Base-by-base conservation (phyloP, 2,888 invertebrate species). In the Sepioteuthis lessoniana region DNA sequence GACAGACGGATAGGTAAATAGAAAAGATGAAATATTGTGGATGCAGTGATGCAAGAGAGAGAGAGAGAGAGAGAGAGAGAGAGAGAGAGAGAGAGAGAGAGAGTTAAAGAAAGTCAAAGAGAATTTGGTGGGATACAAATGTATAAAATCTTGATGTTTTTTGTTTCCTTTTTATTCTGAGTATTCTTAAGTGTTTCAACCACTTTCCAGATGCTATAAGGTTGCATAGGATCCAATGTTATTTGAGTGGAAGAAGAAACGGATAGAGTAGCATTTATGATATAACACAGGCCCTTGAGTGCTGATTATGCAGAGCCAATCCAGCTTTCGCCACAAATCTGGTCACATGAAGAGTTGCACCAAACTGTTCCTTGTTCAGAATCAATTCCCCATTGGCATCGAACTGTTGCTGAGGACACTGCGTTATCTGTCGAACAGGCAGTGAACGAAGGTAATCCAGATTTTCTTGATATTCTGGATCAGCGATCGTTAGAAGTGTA, bases 401-500 rank as follows among this genome's bases (percentile, higher is more conserved):
- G 94, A 95, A 94, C n/a, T 95, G 95, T 31, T 94, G 93, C 25
- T 94, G 94, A 4, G 76, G 90, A 21, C 95, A 94, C 90, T 95
- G 95, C 94, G 95, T 95, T 21, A 95, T 94, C 93, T 96, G 95
- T 38, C 97, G 95, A 93, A 96, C 96, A 0, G 96, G 96, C 93
- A 97, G 94, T 21, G 95, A 95, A 91, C 96, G 95, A 13, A 97
- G 95, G 94, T 97, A 96, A 90, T 96, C 96, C 16, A 95, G 95
- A 94, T 96, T 96, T 90, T 95, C 96, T 55, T 96, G 96, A 92
- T 96, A 96, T 35, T 95, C 95, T 0, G 97, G 97, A 97, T 98
- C 98, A 0, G 98, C 98, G 95, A 98, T 98, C 35, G 98, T 98
- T 94, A 99, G 97, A n/a, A 99, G 98, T 0, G 99, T 98, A 94